Evolutionary conservation across 2,888 invertebrate species (phyloP), one percentile per base, ranked within the genome.

Genomic region (Tenthredo distinguenda): DNA sequence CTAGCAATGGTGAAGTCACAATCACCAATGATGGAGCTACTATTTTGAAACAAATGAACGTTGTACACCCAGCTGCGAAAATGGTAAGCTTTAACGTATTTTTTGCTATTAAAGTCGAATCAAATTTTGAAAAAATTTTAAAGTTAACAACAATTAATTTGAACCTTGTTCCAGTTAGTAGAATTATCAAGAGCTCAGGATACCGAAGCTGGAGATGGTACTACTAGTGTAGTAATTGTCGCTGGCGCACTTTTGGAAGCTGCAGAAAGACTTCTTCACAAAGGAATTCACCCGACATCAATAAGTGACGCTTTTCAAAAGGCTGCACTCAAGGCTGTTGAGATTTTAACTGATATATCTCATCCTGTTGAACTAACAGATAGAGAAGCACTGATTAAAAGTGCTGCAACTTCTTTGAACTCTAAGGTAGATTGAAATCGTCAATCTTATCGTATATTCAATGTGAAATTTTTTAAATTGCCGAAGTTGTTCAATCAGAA

Each of bases 11-110:
- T 9, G 99, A 99, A 95, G 99, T 99, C 0, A 99, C 99, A 2
- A 99, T 99, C 87, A 99, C 99, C 84, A 99, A 99, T 94, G 99
- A 99, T 95, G 99, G 99, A 85, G 99, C 99, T 55, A 99, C 99
- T 55, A 99, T 99, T 94, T 94, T 99, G 86, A 99, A 99, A 94
- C 98, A 99, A 94, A 99, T 99, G 96, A 98, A 98, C 94, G 99
- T 99, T 1, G 95, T 98, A 87, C 99, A 99, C 94, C 99, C 99
- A 79, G 99, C 99, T 89, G 99, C 99, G 31, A 99, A 99, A 96
- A 99, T 99, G 99, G 98, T 98, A 94, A 89, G 88, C 62, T 26
- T 74, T 58, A 2, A 71, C 34, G 12, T 9, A 74, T 68, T 68
- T 34, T 18, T 26, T 31, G 26, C 62, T 84, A 18, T 21, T 74